Percentiles rank a stretch among this genome's conserved stretches.
Evolutionary conservation across 2,113 vertebrate genomes (phyloP).

Genomic region (Spilogale gracilis): DNA sequence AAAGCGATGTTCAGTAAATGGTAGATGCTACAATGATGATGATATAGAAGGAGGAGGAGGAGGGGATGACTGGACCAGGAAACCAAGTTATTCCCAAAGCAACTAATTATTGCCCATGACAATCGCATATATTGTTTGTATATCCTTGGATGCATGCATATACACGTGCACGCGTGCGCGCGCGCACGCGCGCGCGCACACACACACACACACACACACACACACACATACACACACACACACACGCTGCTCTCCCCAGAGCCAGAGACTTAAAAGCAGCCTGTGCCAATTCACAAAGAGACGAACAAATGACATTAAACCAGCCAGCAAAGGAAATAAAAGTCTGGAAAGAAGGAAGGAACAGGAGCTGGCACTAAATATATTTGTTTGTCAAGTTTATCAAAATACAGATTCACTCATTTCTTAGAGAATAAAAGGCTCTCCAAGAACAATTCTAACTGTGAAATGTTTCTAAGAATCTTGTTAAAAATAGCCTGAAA

Average conservation of each 20-base stretch:
- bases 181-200: background rate
- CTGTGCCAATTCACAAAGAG: background rate
- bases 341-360: conserved; percentile 8
- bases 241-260: background rate
- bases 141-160: no score
- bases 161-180: rapidly evolving
- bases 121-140: background rate
- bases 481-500: conserved; percentile 59
- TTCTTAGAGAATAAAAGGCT: conserved; percentile 44
- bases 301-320: background rate
- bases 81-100: background rate
- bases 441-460: conserved; percentile 62
- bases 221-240: background rate
- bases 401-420: conserved; percentile 54
- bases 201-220: rapidly evolving
- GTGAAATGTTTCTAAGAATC: conserved; percentile 65
- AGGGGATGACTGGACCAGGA: background rate
- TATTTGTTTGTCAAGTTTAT: conserved; percentile 64
- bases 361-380: conserved; percentile 11
- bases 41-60: background rate
- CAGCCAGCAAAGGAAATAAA: conserved; percentile 9
- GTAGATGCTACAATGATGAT: background rate
- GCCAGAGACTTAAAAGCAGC: conserved; percentile 7
- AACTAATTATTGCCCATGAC: background rate
- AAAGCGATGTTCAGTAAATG: background rate